Evolutionary conservation across 2,888 invertebrate genomes (phyloP).

Genomic region (Asteroscopus sphinx): DNA sequence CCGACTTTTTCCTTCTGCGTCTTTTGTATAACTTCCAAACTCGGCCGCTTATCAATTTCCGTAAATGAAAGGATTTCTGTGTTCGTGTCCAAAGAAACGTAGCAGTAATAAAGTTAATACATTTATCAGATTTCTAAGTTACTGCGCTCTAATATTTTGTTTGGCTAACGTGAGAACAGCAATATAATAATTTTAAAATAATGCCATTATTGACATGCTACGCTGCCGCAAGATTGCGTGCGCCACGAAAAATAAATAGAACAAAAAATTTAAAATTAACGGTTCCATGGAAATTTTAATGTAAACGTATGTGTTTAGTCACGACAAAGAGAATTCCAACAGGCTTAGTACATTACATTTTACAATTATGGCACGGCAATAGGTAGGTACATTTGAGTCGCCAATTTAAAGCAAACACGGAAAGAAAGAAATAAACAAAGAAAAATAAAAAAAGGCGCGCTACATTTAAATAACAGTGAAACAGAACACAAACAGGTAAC

Average conservation of each 20-base stretch:
- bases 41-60: slow-evolving; percentile 76
- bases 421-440: too few species aligned
- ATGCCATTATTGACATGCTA: slow-evolving; percentile 69
- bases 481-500: too few species aligned
- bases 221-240: slow-evolving; percentile 69
- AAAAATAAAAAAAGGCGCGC: too few species aligned
- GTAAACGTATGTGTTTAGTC: slow-evolving; percentile 61
- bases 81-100: slow-evolving; percentile 67
- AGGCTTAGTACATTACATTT: slow-evolving; percentile 27
- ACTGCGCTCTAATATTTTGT: slow-evolving; percentile 49
- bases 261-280: slow-evolving; percentile 62
- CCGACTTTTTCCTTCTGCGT: slow-evolving; percentile 56
- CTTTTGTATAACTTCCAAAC: slow-evolving; percentile 69
- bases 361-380: slow-evolving; percentile 30
- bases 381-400: slow-evolving; percentile 4
- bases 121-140: slow-evolving; percentile 62
- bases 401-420: slow-evolving; percentile 24
- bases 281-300: slow-evolving; percentile 64
- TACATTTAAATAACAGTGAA: too few species aligned
- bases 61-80: slow-evolving; percentile 72
- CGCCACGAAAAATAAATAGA: slow-evolving; percentile 66
- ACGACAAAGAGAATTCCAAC: slow-evolving; percentile 52
- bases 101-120: slow-evolving; percentile 65
- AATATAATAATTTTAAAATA: slow-evolving; percentile 63
- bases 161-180: slow-evolving; percentile 71